phyloP scores from a whole-genome alignment of 2,113 vertebrate genomes.

The Ursus arctos region DNA sequence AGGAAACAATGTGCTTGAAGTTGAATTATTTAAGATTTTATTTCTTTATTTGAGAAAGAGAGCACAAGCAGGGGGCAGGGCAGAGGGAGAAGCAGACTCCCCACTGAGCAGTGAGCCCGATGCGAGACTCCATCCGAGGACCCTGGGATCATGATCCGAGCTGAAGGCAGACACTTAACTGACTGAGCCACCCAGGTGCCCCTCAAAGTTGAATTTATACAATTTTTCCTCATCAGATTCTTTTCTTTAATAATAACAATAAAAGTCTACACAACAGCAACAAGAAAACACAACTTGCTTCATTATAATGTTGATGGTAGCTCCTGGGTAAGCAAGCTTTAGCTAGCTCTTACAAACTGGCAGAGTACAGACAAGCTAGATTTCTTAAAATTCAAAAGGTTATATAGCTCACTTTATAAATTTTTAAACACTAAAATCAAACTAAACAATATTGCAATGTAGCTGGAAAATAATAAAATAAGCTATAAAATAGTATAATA shows the following conservation, averaged over 20 bases:
- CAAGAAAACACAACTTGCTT: background rate
- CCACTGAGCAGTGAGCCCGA: background rate
- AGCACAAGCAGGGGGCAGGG: background rate
- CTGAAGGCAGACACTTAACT: background rate
- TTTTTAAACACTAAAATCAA: slow-evolving; percentile 4
- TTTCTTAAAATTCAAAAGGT: slow-evolving; percentile 22
- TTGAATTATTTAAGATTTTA: background rate
- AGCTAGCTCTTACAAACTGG: background rate
- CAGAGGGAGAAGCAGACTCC: background rate
- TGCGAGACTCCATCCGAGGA: background rate
- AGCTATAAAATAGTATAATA: background rate
- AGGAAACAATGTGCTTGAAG: background rate
- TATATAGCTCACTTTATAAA: background rate
- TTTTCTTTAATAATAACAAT: background rate
- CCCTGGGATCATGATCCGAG: background rate
- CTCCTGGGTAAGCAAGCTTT: background rate
- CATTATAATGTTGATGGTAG: background rate
- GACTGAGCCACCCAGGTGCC: background rate
- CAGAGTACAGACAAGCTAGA: background rate
- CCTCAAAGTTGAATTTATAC: slow-evolving; percentile 1
- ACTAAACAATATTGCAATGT: background rate
- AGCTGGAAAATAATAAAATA: slow-evolving; percentile 33
- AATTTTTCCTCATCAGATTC: background rate
- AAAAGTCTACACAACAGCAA: background rate
- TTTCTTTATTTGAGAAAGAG: background rate